Evolutionary conservation across 2,888 invertebrate species (phyloP).

Genomic region (Exephanes ischioxanthus): DNA sequence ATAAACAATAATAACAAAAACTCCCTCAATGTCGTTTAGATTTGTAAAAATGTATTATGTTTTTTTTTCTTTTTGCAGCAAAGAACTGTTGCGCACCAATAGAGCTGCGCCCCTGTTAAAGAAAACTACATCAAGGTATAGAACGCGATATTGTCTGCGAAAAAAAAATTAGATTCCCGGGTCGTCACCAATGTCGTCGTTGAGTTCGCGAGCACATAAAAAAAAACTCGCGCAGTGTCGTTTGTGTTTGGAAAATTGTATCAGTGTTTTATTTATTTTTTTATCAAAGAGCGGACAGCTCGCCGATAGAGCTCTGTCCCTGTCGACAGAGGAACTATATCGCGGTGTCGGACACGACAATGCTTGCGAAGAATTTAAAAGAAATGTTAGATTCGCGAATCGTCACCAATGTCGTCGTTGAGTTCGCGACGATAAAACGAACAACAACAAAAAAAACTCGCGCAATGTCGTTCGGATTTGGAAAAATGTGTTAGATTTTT

Average conservation of each 20-base stretch:
- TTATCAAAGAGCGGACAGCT: conserved; percentile 31
- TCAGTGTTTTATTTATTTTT: background rate
- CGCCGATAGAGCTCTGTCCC: conserved; percentile 22
- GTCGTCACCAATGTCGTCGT: conserved; percentile 26
- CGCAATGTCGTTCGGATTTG: conserved; percentile 51
- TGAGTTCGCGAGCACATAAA: conserved; percentile 38
- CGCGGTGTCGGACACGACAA: too few species aligned
- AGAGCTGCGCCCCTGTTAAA: conserved; percentile 1
- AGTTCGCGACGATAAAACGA: conserved; percentile 32
- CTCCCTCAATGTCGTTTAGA: conserved; percentile 41
- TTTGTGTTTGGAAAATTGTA: conserved; percentile 61
- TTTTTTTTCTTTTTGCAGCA: conserved; percentile 5
- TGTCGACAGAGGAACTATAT: too few species aligned
- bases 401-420: conserved; percentile 29
- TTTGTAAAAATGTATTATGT: conserved; percentile 62
- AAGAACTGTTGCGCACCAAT: conserved; percentile 29
- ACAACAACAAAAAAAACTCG: conserved; percentile 1
- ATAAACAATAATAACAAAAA: background rate
- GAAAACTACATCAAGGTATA: background rate
- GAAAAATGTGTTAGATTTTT: conserved; percentile 59
- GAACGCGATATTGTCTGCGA: background rate
- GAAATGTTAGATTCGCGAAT: background rate
- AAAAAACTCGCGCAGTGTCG: conserved; percentile 26
- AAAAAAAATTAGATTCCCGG: background rate
- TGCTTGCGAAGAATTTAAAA: conserved; percentile 32